Percentiles rank a stretch among this genome's conserved stretches.
phyloP scores from a whole-genome alignment of 2,797 vertebrate species.

The Argya squamiceps region DNA sequence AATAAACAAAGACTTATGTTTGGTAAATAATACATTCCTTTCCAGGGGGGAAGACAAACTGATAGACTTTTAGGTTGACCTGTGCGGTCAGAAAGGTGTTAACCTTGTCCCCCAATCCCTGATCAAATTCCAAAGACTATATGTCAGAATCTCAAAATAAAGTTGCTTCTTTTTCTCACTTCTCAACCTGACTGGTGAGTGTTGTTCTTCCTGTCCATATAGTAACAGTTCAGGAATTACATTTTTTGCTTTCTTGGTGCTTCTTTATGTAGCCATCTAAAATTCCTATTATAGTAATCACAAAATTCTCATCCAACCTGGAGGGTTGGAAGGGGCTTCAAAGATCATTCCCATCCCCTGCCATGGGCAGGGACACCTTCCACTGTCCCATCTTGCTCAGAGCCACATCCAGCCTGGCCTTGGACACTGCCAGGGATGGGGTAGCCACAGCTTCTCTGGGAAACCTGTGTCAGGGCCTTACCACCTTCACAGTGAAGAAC shows the following conservation, averaged over 20 bases:
- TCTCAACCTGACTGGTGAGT: no score
- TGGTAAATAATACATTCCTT: no score
- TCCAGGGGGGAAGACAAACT: no score
- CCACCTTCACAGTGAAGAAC: fast-evolving
- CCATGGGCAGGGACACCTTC: not conserved
- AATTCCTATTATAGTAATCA: not conserved
- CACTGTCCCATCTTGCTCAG: fast-evolving
- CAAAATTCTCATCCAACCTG: not conserved
- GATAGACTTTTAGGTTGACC: no score
- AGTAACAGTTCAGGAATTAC: not conserved
- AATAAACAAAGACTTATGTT: no score
- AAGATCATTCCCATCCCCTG: not conserved
- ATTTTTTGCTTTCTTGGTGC: not conserved
- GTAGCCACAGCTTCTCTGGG: not conserved
- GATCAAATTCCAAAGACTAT: no score
- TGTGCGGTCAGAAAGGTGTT: no score
- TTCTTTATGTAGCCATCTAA: not conserved
- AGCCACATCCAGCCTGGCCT: not conserved
- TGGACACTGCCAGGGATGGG: not conserved
- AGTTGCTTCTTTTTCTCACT: no score
- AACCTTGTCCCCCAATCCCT: no score
- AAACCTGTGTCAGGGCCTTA: not conserved
- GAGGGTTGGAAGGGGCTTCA: not conserved
- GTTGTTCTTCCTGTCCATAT: no score
- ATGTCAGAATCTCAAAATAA: no score